phyloP scores from a whole-genome alignment of 2,888 invertebrate genomes.

The Ptycholaimellus sp. region DNA sequence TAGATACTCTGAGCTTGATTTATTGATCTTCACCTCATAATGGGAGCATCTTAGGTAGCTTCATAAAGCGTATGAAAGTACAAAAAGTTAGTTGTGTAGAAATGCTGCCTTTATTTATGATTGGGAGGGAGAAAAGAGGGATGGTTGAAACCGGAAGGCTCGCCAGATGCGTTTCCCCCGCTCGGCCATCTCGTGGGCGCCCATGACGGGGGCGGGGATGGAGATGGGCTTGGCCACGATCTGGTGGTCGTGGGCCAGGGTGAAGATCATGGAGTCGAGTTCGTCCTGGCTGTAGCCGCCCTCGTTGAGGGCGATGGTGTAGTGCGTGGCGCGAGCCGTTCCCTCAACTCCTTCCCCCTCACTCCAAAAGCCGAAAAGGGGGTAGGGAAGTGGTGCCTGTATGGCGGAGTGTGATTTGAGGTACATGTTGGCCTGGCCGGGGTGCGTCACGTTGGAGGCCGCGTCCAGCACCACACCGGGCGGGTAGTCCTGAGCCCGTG shows the following conservation, averaged over 20 bases:
- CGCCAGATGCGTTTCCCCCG: constrained; percentile 10
- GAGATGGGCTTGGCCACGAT: constrained; percentile 14
- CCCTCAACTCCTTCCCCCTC: too few relatives aligned
- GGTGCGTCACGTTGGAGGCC: constrained; percentile 11
- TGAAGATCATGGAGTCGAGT: constrained; percentile 13
- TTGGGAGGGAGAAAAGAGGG: too few relatives aligned
- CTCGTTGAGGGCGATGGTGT: constrained; percentile 17
- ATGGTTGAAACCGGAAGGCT: constrained; percentile 1
- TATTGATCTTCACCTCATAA: too few relatives aligned
- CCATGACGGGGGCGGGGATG: constrained; percentile 17
- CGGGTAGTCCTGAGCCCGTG: constrained; percentile 13
- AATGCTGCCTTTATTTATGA: too few relatives aligned
- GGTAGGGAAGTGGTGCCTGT: too few relatives aligned
- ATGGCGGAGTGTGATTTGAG: constrained; percentile 17
- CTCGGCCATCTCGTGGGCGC: constrained; percentile 16
- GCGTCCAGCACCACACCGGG: constrained; percentile 16
- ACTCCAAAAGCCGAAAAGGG: too few relatives aligned
- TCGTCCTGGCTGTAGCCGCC: constrained; percentile 10
- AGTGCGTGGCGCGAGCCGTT: constrained; percentile 16
- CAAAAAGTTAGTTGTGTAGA: too few relatives aligned
- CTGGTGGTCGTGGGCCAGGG: constrained; percentile 15
- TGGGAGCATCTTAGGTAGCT: too few relatives aligned
- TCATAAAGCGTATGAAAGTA: too few relatives aligned
- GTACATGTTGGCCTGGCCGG: constrained; percentile 16
- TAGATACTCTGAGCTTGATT: too few relatives aligned